Evolutionary conservation across 1,140 invertebrate genomes (phyloP).

Genomic region (Penaeus chinensis): DNA sequence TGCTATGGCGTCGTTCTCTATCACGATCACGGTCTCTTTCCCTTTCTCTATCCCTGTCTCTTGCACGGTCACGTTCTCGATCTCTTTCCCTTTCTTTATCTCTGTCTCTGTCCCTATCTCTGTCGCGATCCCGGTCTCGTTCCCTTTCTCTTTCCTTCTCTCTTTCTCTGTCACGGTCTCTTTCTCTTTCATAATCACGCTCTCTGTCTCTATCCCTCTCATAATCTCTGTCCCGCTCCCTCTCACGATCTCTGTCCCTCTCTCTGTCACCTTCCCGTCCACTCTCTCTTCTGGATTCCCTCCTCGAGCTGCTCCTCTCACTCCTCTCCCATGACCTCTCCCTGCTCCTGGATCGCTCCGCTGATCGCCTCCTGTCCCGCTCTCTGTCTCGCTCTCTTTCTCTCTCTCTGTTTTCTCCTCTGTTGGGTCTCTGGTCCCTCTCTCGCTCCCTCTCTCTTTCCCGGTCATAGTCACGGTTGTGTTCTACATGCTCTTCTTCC

Average conservation of each 20-base stretch:
- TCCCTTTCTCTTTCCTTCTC: conserved; percentile 53
- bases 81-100: conserved; percentile 37
- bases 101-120: conserved; percentile 66
- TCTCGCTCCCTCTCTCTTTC: conserved; percentile 47
- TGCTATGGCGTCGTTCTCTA: conserved; percentile 66
- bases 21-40: conserved; percentile 66
- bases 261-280: conserved; percentile 20
- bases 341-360: conserved; percentile 22
- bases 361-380: conserved; percentile 9
- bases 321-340: conserved; percentile 18
- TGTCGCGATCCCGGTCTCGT: conserved; percentile 29
- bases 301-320: neutral
- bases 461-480: conserved; percentile 36
- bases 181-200: conserved; percentile 66
- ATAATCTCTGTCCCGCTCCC: conserved; percentile 10
- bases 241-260: conserved; percentile 24
- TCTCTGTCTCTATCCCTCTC: conserved; percentile 29
- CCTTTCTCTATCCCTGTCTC: conserved; percentile 69
- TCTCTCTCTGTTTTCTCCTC: conserved; percentile 32
- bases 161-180: conserved; percentile 41
- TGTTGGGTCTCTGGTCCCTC: conserved; percentile 35
- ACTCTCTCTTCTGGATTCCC: neutral
- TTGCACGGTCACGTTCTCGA: conserved; percentile 56
- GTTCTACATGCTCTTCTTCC: conserved; percentile 39
- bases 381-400: conserved; percentile 41